Evolutionary conservation across 2,888 invertebrate genomes (phyloP), one percentile per base, ranked within the genome.

Genomic region (Deroplatys truncata): DNA sequence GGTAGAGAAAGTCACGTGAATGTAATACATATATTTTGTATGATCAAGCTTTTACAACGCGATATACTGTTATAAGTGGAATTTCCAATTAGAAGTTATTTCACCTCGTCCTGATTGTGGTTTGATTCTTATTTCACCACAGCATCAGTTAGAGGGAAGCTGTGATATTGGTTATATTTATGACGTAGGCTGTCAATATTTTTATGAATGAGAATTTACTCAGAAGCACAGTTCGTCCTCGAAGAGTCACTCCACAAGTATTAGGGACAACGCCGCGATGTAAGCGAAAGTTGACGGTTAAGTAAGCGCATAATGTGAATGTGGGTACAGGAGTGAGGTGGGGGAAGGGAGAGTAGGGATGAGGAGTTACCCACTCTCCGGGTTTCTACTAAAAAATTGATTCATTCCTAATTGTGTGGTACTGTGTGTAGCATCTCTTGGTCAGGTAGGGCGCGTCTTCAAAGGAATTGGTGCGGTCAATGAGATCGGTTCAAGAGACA

Each of bases 201-300:
- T 35, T 43, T 43, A 13, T 43, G 43, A 15, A 84, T 84, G 84
- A 28, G 29, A 31, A 25, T 25, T 72, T 29, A 82, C n/a, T 8
- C 16, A 82, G 72, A 31, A 82, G 25, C 72, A 86, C 0, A 16
- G 1, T n/a, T 3, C 13, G 29, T 72, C 72, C 28, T 29, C 16
- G 86, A 56, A 56, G 29, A 84, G 84, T 84, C 84, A 85, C 85
- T 28, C 49, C 35, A 28, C 10, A 82, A 31, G n/a, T 82, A 87
- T 87, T 87, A 87, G 87, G 87, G 87, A 28, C 87, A 87, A 31
- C n/a, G 28, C 82, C 43, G 43, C 43, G 43, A 43, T 43, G n/a
- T 35, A 87, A 87, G 87, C 87, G 87, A 87, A 87, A 87, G 87
- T 87, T 87, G 87, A 31, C 83, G 35, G 85, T 85, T n/a, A 28